Conservation (phyloP, 2,888 invertebrate genomes). For the Hymenopus coronatus region DNA sequence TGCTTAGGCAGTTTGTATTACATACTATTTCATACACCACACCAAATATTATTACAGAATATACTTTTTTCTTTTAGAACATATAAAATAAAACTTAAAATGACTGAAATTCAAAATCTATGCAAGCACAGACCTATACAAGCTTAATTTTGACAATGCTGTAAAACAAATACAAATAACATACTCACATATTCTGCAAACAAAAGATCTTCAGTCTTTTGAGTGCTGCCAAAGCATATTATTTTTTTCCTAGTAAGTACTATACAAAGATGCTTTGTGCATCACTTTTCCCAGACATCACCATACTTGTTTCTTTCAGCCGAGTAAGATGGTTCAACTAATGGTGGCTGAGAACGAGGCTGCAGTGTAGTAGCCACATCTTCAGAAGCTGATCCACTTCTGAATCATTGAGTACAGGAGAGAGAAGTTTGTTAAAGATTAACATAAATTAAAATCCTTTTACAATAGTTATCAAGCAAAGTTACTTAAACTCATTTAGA, state of each 20-base stretch:
- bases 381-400: conserved; percentile 23
- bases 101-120: not conserved
- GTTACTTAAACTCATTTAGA: too few species aligned
- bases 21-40: not conserved
- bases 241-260: not conserved
- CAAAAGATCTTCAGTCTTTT: not conserved
- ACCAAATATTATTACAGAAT: not conserved
- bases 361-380: conserved; percentile 22
- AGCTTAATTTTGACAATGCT: not conserved
- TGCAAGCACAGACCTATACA: not conserved
- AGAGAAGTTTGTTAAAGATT: too few species aligned
- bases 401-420: not conserved
- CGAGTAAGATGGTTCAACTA: not conserved
- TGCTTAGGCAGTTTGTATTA: not conserved
- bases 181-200: not conserved
- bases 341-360: not conserved
- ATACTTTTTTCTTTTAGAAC: not conserved
- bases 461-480: too few species aligned
- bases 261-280: not conserved
- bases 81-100: too few species aligned
- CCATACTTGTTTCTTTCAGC: conserved; percentile 34
- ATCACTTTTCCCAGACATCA: conserved; percentile 35
- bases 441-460: too few species aligned
- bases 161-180: not conserved
- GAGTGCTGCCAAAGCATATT: not conserved